Evolutionary conservation across 2,888 invertebrate genomes (phyloP).

Genomic region (Perdita meconis): DNA sequence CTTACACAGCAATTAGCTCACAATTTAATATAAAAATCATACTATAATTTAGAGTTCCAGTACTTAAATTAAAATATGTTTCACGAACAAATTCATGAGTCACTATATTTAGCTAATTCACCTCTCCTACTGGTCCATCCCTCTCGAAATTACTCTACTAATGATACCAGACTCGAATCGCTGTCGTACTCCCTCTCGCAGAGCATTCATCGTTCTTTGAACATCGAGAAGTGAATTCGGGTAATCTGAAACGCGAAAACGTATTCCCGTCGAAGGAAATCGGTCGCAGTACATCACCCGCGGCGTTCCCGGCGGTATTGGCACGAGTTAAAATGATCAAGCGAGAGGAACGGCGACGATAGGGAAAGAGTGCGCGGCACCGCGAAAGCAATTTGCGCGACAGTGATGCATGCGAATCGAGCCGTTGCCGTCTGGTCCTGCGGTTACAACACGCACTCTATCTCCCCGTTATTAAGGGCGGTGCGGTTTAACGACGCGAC

Average conservation of each 20-base stretch:
- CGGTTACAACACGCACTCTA: conserved; percentile 51
- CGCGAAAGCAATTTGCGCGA: conserved; percentile 68
- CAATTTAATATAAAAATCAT: too few species aligned
- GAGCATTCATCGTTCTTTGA: neutral
- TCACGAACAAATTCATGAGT: too few species aligned
- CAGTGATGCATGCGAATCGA: conserved; percentile 69
- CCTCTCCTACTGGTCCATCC: too few species aligned
- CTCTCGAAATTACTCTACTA: neutral
- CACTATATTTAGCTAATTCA: too few species aligned
- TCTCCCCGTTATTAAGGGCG: conserved; percentile 69
- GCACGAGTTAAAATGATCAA: conserved; percentile 37
- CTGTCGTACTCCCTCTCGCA: neutral
- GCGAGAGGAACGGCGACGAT: conserved; percentile 24
- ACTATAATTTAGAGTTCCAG: too few species aligned
- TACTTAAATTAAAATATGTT: too few species aligned
- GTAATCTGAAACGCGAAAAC: neutral
- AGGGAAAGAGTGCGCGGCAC: conserved; percentile 28
- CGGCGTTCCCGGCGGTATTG: conserved; percentile 6
- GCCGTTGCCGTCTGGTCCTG: conserved; percentile 68
- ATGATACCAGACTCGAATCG: neutral
- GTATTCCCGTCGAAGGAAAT: conserved; percentile 17
- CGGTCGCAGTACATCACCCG: neutral
- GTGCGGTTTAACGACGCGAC: conserved; percentile 73
- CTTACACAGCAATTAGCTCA: too few species aligned
- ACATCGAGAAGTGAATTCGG: neutral